Percentiles rank a stretch among this genome's conserved stretches.
Conservation (phyloP, 2,113 vertebrate species). For the Prietella phreatophila region DNA sequence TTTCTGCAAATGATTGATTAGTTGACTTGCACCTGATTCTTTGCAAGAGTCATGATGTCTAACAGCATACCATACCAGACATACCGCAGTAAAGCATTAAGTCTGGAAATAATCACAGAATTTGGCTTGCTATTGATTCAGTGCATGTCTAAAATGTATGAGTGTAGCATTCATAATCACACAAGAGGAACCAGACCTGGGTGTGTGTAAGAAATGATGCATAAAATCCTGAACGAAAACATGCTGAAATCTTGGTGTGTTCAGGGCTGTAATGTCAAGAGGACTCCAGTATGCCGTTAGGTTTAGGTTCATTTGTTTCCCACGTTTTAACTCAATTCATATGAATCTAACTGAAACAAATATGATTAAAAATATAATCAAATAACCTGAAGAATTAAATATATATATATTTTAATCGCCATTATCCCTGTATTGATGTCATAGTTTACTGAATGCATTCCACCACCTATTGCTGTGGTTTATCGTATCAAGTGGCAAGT, state of each 20-base stretch:
- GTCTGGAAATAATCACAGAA: not conserved
- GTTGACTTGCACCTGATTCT: not conserved
- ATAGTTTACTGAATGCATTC: too few relatives aligned
- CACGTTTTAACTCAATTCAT: not conserved
- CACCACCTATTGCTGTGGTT: too few relatives aligned
- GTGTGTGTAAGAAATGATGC: not conserved
- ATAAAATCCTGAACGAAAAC: not conserved
- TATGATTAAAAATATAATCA: not conserved
- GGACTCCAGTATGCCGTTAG: not conserved
- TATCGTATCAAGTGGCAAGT: too few relatives aligned
- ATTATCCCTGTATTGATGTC: too few relatives aligned
- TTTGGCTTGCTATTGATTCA: not conserved
- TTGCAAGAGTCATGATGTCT: not conserved
- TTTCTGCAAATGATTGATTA: not conserved
- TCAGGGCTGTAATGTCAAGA: not conserved
- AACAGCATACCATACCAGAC: not conserved
- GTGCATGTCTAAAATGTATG: not conserved
- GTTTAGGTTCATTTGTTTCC: not conserved
- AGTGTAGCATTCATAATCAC: not conserved
- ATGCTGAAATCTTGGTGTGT: not conserved
- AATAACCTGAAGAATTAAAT: too few relatives aligned
- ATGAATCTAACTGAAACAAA: not conserved
- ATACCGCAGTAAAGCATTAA: conserved; percentile 1
- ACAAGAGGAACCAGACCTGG: not conserved
- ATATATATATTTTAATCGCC: too few relatives aligned